Conservation (phyloP, 2,113 vertebrate genomes). For the Calonectris borealis region DNA sequence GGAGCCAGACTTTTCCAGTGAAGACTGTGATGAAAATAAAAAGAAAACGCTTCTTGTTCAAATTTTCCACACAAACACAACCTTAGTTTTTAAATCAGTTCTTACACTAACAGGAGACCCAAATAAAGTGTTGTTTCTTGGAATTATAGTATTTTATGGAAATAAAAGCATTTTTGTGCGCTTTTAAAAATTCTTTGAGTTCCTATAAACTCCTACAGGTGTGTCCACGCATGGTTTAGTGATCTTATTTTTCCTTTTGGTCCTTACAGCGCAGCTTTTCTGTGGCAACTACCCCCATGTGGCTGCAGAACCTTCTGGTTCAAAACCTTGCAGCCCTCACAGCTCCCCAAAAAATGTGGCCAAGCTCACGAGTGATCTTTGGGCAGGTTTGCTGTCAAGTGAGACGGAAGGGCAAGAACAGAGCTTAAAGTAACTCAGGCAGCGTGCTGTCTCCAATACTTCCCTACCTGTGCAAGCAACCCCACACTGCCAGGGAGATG, state of each 20-base stretch:
- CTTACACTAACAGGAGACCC: neutral
- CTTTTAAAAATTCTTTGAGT: neutral
- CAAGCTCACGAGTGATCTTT: neutral
- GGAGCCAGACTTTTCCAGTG: constrained; percentile 6
- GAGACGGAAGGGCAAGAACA: accelerated
- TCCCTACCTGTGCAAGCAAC: neutral
- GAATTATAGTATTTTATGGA: neutral
- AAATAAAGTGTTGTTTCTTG: neutral
- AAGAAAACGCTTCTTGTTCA: neutral
- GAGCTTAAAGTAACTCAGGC: neutral
- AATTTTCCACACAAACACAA: neutral
- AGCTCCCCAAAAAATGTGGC: neutral
- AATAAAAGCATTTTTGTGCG: neutral
- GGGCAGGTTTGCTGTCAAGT: neutral
- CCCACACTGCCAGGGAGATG: neutral
- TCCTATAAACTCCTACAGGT: neutral
- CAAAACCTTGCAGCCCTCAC: neutral
- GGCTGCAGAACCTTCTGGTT: neutral
- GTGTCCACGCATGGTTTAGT: neutral
- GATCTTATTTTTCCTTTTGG: neutral
- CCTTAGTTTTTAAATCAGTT: neutral
- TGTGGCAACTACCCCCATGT: neutral
- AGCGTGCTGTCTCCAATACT: neutral
- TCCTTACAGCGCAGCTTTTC: neutral
- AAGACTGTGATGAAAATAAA: neutral